phyloP scores from a whole-genome alignment of 2,888 invertebrate genomes.

The Augochlorella aurata region DNA sequence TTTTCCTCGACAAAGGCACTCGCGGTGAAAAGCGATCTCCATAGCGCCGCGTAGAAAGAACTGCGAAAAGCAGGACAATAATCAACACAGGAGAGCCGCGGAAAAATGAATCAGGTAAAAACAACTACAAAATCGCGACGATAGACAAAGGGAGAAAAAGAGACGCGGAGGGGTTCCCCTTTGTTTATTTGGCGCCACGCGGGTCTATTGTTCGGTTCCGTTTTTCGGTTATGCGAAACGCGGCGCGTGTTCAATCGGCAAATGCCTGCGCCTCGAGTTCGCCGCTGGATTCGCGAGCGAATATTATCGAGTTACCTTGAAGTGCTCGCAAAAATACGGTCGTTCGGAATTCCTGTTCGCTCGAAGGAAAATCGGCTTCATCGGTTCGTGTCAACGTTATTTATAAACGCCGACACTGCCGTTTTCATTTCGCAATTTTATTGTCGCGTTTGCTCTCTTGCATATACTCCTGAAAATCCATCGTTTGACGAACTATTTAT shows the following conservation, averaged over 20 bases:
- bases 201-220: conserved; percentile 31
- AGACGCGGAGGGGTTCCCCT: background rate
- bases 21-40: background rate
- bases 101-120: background rate
- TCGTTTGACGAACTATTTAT: background rate
- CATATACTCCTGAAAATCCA: background rate
- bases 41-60: background rate
- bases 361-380: conserved; percentile 23
- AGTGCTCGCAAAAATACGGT: conserved; percentile 11
- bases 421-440: conserved; percentile 10
- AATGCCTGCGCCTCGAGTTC: conserved; percentile 8
- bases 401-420: background rate
- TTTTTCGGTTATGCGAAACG: conserved; percentile 32
- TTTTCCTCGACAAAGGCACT: conserved; percentile 2
- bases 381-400: conserved; percentile 29
- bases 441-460: no score
- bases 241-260: conserved; percentile 39
- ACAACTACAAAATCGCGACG: background rate
- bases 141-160: background rate
- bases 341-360: background rate
- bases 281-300: conserved; percentile 23
- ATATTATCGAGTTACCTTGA: conserved; percentile 20
- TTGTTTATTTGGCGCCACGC: background rate
- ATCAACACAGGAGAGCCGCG: background rate
- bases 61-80: background rate